These are phyloP conservation scores for Apodemia zela DNA, from an alignment of 2,888 invertebrate genomes.

Conservation along the genomic window DNA sequence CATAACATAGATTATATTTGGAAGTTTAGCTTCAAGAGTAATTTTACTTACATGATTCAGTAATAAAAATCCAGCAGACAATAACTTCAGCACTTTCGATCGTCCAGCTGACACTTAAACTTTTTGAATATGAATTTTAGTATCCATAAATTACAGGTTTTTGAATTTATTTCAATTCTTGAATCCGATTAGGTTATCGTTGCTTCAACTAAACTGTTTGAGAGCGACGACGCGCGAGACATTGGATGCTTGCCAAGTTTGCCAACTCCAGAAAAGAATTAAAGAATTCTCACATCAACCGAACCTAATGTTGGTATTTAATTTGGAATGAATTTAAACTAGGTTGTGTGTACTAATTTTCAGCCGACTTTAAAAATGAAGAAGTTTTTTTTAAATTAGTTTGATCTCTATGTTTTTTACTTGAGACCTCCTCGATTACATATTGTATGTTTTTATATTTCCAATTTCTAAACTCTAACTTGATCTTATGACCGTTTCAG, in stretches of 20 bases:
- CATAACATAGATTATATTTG: background rate
- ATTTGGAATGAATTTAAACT: conserved; percentile 10
- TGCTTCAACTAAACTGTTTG: conserved; percentile 50
- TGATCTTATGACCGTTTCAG: too few relatives aligned
- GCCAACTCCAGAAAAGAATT: conserved; percentile 32
- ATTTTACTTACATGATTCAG: conserved; percentile 13
- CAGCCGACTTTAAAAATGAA: too few relatives aligned
- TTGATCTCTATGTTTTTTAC: too few relatives aligned
- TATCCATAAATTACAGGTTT: conserved; percentile 25
- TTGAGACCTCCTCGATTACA: too few relatives aligned
- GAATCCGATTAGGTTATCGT: conserved; percentile 53
- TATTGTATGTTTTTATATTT: too few relatives aligned
- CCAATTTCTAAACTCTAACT: too few relatives aligned
- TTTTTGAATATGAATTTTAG: conserved; percentile 9
- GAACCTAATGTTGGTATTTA: conserved; percentile 4
- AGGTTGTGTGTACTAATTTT: background rate
- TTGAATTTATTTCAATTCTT: conserved; percentile 18
- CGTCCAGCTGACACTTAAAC: conserved; percentile 6
- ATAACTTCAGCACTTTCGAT: background rate
- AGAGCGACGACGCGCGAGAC: conserved; percentile 51
- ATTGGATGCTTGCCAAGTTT: conserved; percentile 42
- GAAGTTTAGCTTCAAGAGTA: background rate
- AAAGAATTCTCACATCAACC: conserved; percentile 27
- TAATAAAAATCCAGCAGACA: background rate
- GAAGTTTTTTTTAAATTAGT: too few relatives aligned